phyloP scores from a whole-genome alignment of 2,797 vertebrate species.

The Amphiprion clarkii region DNA sequence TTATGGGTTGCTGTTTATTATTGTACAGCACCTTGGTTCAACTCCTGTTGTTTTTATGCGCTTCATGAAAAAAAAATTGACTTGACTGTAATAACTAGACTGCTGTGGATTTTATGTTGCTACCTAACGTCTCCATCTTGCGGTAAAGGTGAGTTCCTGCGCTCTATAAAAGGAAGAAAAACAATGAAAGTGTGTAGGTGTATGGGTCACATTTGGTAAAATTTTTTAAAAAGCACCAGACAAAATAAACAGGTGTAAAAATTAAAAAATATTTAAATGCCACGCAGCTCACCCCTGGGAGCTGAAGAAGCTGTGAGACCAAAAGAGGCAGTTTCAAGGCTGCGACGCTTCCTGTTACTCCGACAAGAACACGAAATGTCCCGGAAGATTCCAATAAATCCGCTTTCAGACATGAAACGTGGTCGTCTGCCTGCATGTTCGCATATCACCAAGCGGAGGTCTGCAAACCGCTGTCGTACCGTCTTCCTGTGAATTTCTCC shows the following conservation, averaged over 20 bases:
- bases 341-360: slow-evolving; percentile 95
- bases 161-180: neutral
- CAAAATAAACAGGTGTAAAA: neutral
- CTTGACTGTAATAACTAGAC: too few relatives aligned
- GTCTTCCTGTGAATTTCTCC: neutral
- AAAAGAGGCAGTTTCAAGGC: slow-evolving; percentile 92
- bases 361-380: slow-evolving; percentile 85
- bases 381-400: slow-evolving; percentile 57
- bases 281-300: slow-evolving; percentile 87
- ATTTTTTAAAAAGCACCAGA: neutral
- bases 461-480: rapidly evolving
- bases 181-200: neutral
- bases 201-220: neutral
- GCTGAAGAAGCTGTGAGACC: slow-evolving; percentile 85
- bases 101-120: neutral
- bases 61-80: too few relatives aligned
- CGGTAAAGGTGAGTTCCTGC: slow-evolving; percentile 21
- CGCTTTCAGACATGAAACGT: neutral
- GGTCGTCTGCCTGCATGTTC: slow-evolving; percentile 69
- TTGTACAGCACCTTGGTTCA: too few relatives aligned
- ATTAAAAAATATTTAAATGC: neutral
- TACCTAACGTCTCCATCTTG: slow-evolving; percentile 56
- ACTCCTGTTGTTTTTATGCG: too few relatives aligned
- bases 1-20: too few relatives aligned
- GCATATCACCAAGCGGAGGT: neutral